phyloP scores from a whole-genome alignment of 2,113 vertebrate species.

The Tympanuchus pallidicinctus region DNA sequence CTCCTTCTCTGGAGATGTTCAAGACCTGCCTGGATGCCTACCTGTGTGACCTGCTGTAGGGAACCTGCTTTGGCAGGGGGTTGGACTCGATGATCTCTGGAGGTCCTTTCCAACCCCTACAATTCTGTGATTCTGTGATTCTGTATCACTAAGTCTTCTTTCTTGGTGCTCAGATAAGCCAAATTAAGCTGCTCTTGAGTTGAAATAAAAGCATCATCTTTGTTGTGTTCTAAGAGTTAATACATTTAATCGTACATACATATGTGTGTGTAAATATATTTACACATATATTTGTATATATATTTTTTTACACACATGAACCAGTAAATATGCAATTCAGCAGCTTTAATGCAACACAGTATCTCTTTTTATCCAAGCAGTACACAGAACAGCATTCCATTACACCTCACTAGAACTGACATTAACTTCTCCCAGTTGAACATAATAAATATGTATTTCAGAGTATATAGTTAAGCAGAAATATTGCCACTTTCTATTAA shows the following conservation, averaged over 20 bases:
- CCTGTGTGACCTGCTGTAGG: too few relatives aligned
- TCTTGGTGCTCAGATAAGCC: neutral
- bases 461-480: neutral
- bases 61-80: too few relatives aligned
- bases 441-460: neutral
- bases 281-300: too few relatives aligned
- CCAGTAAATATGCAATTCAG: neutral
- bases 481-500: neutral
- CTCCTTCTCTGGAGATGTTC: too few relatives aligned
- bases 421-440: neutral
- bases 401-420: neutral
- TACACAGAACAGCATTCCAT: neutral
- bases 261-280: too few relatives aligned
- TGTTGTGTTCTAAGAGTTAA: neutral
- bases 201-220: neutral
- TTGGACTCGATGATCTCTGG: too few relatives aligned
- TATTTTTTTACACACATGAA: neutral
- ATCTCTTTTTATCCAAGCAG: neutral
- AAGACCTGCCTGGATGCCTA: too few relatives aligned
- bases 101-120: too few relatives aligned
- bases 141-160: neutral
- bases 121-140: neutral
- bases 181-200: neutral
- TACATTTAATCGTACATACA: neutral
- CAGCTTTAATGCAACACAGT: neutral